Evolutionary conservation across 2,888 invertebrate species (phyloP), one percentile per base, ranked within the genome.

Genomic region (Cabera pusaria): DNA sequence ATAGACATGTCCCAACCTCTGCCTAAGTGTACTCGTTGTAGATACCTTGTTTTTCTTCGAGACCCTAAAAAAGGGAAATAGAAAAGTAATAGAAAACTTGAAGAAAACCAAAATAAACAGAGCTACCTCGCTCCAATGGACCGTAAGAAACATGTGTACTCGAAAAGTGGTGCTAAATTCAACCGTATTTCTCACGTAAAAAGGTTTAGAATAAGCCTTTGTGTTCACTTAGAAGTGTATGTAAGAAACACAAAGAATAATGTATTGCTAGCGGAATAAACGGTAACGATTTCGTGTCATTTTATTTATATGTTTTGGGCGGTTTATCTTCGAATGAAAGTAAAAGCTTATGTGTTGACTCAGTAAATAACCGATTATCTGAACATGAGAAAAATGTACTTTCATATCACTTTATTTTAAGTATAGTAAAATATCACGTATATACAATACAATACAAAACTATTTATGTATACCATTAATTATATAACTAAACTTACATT

Each of bases 211-310:
- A 5, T 20, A 19, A 5, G 7, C 24, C 6, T 2, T 10, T 12
- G 35, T 34, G n/a, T 7, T 25, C 20, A 20, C 7, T 29, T 34
- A 16, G 21, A 23, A 42, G 23, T 25, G 21, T 21, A 27, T 23
- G 23, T 27, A 22, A 24, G 32, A 26, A 31, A 33, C 12, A 23
- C 10, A 26, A 8, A 26, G 21, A 31, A 42, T 38, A 35, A 45
- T 51, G 35, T 38, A 43, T 44, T 10, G 22, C 12, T 26, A 11
- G 34, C 19, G 20, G 35, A 37, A 28, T 44, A 41, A 40, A 28
- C 38, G 45, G 33, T 33, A 44, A 36, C 38, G 41, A 45, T 48
- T 51, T 45, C 24, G 27, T 20, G 35, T 43, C 29, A 37, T 35
- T 31, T 49, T 49, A 49, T 43, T 46, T 49, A 34, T 41, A 29